These are phyloP conservation scores for Calameuta idolon DNA, from an alignment of 2,888 invertebrate genomes.

Conservation along the genomic window DNA sequence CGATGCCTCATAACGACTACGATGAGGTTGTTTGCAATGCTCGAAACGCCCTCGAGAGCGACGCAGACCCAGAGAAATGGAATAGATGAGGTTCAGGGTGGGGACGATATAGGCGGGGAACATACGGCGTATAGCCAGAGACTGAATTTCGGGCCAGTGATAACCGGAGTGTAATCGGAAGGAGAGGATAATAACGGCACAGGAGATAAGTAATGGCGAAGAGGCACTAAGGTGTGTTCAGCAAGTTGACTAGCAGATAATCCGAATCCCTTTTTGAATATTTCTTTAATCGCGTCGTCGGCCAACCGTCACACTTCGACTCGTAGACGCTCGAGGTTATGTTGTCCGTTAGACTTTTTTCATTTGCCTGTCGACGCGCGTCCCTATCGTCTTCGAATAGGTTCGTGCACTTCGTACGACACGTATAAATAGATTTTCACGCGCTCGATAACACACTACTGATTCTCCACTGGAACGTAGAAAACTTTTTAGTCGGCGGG, in stretches of 20 bases:
- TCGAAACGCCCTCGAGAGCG: neutral
- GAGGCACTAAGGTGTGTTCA: neutral
- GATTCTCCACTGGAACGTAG: neutral
- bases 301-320: neutral
- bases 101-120: slow-evolving; percentile 15
- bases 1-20: slow-evolving; percentile 41
- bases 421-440: neutral
- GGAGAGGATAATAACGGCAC: neutral
- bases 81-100: slow-evolving; percentile 6
- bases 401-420: neutral
- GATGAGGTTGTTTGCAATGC: slow-evolving; percentile 40
- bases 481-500: neutral
- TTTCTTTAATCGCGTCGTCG: too few species aligned
- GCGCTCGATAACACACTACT: neutral
- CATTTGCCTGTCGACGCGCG: neutral
- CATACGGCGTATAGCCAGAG: neutral
- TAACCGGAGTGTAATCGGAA: neutral
- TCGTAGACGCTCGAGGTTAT: neutral
- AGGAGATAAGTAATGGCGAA: neutral
- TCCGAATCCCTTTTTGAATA: too few species aligned
- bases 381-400: neutral
- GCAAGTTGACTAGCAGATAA: neutral
- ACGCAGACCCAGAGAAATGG: neutral
- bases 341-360: neutral
- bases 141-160: neutral